Base-by-base conservation (phyloP, 2,797 vertebrate species). In the Siniperca scherzeri region DNA sequence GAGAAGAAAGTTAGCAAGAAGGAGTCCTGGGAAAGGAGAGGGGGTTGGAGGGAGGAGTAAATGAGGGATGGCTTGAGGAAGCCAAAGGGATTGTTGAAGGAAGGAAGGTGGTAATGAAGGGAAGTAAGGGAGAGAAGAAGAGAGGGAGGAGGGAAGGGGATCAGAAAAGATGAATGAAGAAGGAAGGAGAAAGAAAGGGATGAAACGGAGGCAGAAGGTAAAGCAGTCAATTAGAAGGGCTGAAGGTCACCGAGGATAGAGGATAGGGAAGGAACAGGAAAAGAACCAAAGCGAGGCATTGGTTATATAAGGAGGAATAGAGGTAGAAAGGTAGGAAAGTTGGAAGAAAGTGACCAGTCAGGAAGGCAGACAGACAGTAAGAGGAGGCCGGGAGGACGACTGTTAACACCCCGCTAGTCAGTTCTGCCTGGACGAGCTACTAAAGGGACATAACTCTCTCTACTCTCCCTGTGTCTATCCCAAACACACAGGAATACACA, bases 351-450 rank as follows among this genome's bases (percentile, higher is more conserved):
- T 56, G 69, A 82, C 52, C 57, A 55, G 40, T 27, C 33, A 69
- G 75, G 38, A 19, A n/a, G 14, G n/a, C 21, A 74, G 74, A 52
- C 27, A 72, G 69, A 61, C 50, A 77, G 36, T 16, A 66, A 33
- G 64, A 70, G 60, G 81, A 80, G 42, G 68, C 79, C 1, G 16
- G 53, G 60, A 77, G 19, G 62, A 85, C 14, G 36, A 48, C 80
- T 80, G 81, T 85, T 67, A 76, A 67, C 78, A 83, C 70, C 69
- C 68, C 19, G 48, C 17, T 25, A 33, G 36, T 82, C 74, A 59
- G 65, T 74, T 74, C 52, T 86, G 75, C 70, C 73, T 86, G 74
- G 70, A 62, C 5, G 62, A 85, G 44, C 44, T 56, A 62, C 80
- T 50, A 36, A 74, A 62, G 81, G 59, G 74, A 81, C 80, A 78